Conservation (phyloP, 2,888 invertebrate species). For the Pomacea canaliculata region DNA sequence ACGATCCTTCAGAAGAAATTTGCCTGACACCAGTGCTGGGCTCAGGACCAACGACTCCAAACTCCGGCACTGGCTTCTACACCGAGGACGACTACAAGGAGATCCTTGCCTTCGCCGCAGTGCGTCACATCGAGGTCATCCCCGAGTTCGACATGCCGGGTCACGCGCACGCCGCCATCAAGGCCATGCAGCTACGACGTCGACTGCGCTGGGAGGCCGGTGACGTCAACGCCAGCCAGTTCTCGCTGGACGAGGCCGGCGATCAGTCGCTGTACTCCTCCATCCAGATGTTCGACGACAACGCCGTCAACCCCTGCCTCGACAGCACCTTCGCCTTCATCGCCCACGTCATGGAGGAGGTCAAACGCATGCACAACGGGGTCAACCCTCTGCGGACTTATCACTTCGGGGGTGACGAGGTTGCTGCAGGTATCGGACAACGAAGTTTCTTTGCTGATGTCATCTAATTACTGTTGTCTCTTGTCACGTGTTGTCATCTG, state of each 20-base stretch:
- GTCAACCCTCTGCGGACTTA: slow-evolving; percentile 53
- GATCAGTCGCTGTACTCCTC: slow-evolving; percentile 38
- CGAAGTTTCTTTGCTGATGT: background rate
- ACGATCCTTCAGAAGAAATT: slow-evolving; percentile 48
- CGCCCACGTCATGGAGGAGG: slow-evolving; percentile 41
- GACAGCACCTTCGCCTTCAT: slow-evolving; percentile 33
- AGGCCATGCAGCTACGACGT: slow-evolving; percentile 43
- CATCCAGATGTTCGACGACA: slow-evolving; percentile 45
- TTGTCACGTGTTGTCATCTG: background rate
- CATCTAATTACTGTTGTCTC: background rate
- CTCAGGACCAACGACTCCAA: slow-evolving; percentile 46
- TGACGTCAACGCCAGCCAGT: slow-evolving; percentile 15
- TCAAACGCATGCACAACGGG: slow-evolving; percentile 34
- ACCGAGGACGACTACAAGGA: slow-evolving; percentile 47
- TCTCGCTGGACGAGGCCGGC: slow-evolving; percentile 24
- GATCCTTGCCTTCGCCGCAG: slow-evolving; percentile 46
- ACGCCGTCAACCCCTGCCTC: slow-evolving; percentile 51
- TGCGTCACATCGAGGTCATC: slow-evolving; percentile 55
- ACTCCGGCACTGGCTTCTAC: slow-evolving; percentile 50
- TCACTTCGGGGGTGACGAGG: slow-evolving; percentile 67
- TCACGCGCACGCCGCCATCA: slow-evolving; percentile 58
- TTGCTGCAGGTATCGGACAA: slow-evolving; percentile 39
- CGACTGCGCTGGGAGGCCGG: slow-evolving; percentile 16
- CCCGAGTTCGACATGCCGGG: slow-evolving; percentile 64
- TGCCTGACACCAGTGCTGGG: slow-evolving; percentile 63